Percentiles rank a stretch among this genome's conserved stretches.
Evolutionary conservation across 37 sponge, comb jelly and placozoan genomes (phyloP).

Genomic region (Halisarca cf. caerulea): DNA sequence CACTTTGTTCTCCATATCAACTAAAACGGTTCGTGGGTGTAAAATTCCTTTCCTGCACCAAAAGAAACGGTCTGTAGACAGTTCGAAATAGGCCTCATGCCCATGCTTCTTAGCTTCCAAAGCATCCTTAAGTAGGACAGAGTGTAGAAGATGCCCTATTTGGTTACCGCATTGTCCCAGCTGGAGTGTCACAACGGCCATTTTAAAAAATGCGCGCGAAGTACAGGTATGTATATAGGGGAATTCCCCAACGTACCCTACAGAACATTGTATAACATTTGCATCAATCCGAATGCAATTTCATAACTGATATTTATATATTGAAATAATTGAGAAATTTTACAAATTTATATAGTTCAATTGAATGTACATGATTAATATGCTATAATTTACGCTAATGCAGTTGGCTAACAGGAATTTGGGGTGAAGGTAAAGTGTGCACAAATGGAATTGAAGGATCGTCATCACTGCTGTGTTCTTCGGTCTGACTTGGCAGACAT

Average conservation of each 20-base stretch:
- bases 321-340: too few species aligned
- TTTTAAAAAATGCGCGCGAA: background rate
- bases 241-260: too few species aligned
- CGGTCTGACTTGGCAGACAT: conserved; percentile 7
- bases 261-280: too few species aligned
- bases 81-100: conserved; percentile 14
- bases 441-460: too few species aligned
- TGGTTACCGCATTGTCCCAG: conserved; percentile 95
- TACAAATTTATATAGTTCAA: too few species aligned
- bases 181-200: conserved; percentile 81
- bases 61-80: conserved; percentile 70
- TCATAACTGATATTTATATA: too few species aligned
- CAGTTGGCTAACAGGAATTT: too few species aligned
- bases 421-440: too few species aligned
- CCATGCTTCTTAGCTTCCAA: background rate
- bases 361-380: too few species aligned
- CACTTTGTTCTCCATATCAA: conserved; percentile 89
- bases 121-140: conserved; percentile 53
- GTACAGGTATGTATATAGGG: too few species aligned
- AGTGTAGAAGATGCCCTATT: conserved; percentile 71
- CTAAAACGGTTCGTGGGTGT: conserved; percentile 66
- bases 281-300: too few species aligned
- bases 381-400: too few species aligned
- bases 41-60: background rate
- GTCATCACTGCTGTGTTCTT: background rate